phyloP scores from a whole-genome alignment of 92 coral and sea anemone species.

The Palythoa heliodiscus region DNA sequence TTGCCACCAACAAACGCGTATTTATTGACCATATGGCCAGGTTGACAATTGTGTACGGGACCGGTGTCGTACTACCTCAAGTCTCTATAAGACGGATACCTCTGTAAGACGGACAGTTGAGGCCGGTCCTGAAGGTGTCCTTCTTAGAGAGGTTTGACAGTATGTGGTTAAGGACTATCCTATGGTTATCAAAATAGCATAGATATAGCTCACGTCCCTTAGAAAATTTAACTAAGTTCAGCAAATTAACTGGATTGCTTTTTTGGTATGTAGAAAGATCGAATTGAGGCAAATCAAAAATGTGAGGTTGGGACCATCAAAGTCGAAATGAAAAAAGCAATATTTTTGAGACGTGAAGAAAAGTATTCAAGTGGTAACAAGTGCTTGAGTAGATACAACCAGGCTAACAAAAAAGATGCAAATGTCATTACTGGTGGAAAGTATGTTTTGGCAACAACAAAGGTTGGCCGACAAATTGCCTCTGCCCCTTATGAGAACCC shows the following conservation, averaged over 20 bases:
- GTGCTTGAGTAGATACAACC: not conserved
- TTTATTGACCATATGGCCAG: no score
- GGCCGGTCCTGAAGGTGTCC: no score
- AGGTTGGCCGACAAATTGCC: slow-evolving; percentile 13
- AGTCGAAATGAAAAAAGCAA: slow-evolving; percentile 37
- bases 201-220: not conserved
- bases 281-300: slow-evolving; percentile 2
- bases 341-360: not conserved
- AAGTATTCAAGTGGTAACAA: not conserved
- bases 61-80: no score
- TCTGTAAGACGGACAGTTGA: no score
- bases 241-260: not conserved
- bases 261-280: slow-evolving; percentile 9
- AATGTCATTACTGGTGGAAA: slow-evolving; percentile 24
- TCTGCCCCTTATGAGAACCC: not conserved
- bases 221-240: not conserved
- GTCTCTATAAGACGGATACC: no score
- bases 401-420: slow-evolving; percentile 43
- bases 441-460: slow-evolving; percentile 35
- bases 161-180: no score
- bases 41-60: no score
- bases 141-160: no score
- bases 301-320: slow-evolving; percentile 27
- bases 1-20: no score
- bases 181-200: no score